Evolutionary conservation across 2,113 vertebrate species (phyloP).

Genomic region (Antidorcas marsupialis): DNA sequence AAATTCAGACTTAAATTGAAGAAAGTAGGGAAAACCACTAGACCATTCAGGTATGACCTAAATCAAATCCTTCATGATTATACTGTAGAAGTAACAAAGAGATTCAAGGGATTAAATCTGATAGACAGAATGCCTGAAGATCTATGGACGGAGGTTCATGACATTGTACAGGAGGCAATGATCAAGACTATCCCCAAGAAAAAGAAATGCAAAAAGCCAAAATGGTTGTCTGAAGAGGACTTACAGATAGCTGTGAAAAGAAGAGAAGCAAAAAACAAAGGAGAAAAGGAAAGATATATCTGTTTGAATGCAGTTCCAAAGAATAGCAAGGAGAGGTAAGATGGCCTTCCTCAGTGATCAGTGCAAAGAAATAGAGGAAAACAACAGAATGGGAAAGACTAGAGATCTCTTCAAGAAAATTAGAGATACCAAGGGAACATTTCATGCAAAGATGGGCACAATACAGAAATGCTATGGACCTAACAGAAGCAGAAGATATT

Average conservation of each 20-base stretch:
- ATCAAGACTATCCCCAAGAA: neutral
- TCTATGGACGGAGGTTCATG: fast-evolving
- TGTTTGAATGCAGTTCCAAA: neutral
- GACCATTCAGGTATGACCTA: neutral
- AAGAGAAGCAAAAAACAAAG: neutral
- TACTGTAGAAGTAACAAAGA: neutral
- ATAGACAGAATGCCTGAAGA: neutral
- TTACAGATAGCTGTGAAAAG: neutral
- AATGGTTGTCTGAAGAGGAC: neutral
- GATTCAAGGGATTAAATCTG: neutral
- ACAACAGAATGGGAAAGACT: neutral
- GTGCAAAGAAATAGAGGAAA: neutral
- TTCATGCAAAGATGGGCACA: neutral
- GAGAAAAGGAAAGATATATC: neutral
- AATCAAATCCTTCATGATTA: neutral
- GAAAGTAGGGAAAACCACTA: neutral
- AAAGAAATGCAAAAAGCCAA: neutral
- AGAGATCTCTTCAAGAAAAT: neutral
- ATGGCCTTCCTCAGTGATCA: neutral
- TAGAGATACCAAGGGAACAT: neutral
- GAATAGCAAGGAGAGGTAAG: neutral
- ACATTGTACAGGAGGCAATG: neutral
- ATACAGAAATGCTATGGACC: neutral
- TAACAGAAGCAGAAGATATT: neutral
- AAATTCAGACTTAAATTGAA: neutral